Evolutionary conservation across 30 jellyfish, hydroid and myxozoan species (phyloP).

Genomic region (Aurelia sp.): DNA sequence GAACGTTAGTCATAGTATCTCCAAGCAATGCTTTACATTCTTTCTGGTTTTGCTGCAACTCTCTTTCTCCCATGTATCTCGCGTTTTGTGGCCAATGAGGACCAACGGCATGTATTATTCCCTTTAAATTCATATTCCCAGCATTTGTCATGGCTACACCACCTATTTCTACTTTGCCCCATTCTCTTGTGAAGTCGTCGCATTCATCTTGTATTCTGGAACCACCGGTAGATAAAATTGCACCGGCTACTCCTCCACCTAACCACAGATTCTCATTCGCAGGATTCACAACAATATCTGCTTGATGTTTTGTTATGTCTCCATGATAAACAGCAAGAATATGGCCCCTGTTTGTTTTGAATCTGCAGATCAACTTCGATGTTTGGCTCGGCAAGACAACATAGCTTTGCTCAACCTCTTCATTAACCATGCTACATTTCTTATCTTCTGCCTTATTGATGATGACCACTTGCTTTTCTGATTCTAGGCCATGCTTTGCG

Average conservation of each 20-base stretch:
- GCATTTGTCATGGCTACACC: slow-evolving; percentile 41
- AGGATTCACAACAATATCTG: slow-evolving; percentile 49
- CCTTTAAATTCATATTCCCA: slow-evolving; percentile 21
- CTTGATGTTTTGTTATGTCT: slow-evolving; percentile 36
- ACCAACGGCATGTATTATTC: slow-evolving; percentile 49
- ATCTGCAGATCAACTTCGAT: neutral
- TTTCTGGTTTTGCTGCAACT: neutral
- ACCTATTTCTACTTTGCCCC: slow-evolving; percentile 22
- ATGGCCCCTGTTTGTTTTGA: neutral
- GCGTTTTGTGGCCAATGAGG: slow-evolving; percentile 38
- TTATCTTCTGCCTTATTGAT: slow-evolving; percentile 18
- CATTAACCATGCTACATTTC: neutral
- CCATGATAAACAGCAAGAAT: slow-evolving; percentile 39
- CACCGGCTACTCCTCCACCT: slow-evolving; percentile 67
- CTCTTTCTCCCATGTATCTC: slow-evolving; percentile 17
- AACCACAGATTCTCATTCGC: slow-evolving; percentile 26
- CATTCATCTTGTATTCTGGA: slow-evolving; percentile 37
- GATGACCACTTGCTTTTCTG: slow-evolving; percentile 22
- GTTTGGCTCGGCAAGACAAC: neutral
- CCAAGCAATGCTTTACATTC: slow-evolving; percentile 2
- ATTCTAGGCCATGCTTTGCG: slow-evolving; percentile 1
- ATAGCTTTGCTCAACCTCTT: neutral
- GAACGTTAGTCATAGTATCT: slow-evolving; percentile 25
- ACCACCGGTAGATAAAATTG: slow-evolving; percentile 39
- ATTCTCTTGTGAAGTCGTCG: neutral